A percentile compares a stretch with the other conserved stretches of the same genome.
These are phyloP conservation scores for Habropoda laboriosa DNA, from an alignment of 1,140 invertebrate genomes.

Conservation along the genomic window DNA sequence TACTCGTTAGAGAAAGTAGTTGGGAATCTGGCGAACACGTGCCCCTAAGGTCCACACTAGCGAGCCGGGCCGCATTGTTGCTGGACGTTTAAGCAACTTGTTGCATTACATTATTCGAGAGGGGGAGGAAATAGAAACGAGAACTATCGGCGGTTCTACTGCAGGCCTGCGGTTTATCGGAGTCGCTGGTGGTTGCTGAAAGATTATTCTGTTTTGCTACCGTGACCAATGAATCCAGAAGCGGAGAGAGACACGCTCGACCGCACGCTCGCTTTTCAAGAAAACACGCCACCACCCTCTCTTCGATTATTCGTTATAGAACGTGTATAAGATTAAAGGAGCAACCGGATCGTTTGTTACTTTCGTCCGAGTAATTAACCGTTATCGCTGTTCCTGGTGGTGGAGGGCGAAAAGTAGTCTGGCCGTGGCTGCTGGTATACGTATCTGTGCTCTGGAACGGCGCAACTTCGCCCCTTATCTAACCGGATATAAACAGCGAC, in stretches of 20 bases:
- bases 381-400: background rate
- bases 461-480: slow-evolving; percentile 32
- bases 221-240: slow-evolving; percentile 19
- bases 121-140: slow-evolving; percentile 26
- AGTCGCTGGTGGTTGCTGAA: slow-evolving; percentile 21
- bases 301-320: background rate
- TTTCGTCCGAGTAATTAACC: background rate
- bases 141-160: slow-evolving; percentile 3
- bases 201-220: slow-evolving; percentile 38
- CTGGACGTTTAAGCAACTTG: slow-evolving; percentile 9
- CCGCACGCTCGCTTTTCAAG: slow-evolving; percentile 7
- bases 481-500: slow-evolving; percentile 20
- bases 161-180: slow-evolving; percentile 34
- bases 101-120: slow-evolving; percentile 14
- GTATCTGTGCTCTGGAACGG: background rate
- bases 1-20: background rate
- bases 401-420: background rate
- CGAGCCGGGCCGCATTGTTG: background rate
- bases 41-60: background rate
- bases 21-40: background rate
- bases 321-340: background rate
- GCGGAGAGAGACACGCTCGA: background rate
- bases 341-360: background rate
- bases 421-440: background rate
- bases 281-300: background rate